Evolutionary conservation across 2,113 vertebrate genomes (phyloP).

Genomic region (Salvelinus sp.): DNA sequence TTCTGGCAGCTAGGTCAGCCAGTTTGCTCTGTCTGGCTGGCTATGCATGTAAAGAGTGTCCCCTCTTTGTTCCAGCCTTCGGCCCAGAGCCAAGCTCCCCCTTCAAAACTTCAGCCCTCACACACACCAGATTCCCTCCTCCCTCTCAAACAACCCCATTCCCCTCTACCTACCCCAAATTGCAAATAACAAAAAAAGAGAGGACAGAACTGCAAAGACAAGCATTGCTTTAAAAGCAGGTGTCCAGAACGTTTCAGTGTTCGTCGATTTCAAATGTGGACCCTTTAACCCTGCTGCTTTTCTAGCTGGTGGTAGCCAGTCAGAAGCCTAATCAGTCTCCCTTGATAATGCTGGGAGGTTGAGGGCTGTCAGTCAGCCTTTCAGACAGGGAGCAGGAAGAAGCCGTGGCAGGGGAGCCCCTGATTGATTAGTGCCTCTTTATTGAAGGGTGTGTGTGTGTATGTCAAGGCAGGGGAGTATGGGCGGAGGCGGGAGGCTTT

Average conservation of each 20-base stretch:
- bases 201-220: constrained; percentile 61
- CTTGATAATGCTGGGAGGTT: constrained; percentile 74
- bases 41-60: constrained; percentile 82
- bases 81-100: constrained; percentile 74
- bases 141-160: constrained; percentile 57
- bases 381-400: constrained; percentile 69
- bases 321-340: constrained; percentile 74
- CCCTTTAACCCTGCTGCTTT: constrained; percentile 72
- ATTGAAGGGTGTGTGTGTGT: constrained; percentile 61
- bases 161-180: constrained; percentile 62
- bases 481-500: constrained; percentile 63
- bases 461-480: background rate
- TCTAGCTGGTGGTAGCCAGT: constrained; percentile 69
- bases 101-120: constrained; percentile 72
- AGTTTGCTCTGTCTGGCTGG: constrained; percentile 72
- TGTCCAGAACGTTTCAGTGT: constrained; percentile 76
- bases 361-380: constrained; percentile 76
- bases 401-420: constrained; percentile 65
- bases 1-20: constrained; percentile 63
- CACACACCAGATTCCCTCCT: constrained; percentile 42
- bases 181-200: constrained; percentile 64
- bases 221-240: constrained; percentile 79
- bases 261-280: constrained; percentile 54
- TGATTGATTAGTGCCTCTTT: constrained; percentile 79
- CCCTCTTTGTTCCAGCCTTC: constrained; percentile 76